Evolutionary conservation across 2,113 vertebrate species (phyloP), one percentile per base, ranked within the genome.

Genomic region (Cepphus grylle): DNA sequence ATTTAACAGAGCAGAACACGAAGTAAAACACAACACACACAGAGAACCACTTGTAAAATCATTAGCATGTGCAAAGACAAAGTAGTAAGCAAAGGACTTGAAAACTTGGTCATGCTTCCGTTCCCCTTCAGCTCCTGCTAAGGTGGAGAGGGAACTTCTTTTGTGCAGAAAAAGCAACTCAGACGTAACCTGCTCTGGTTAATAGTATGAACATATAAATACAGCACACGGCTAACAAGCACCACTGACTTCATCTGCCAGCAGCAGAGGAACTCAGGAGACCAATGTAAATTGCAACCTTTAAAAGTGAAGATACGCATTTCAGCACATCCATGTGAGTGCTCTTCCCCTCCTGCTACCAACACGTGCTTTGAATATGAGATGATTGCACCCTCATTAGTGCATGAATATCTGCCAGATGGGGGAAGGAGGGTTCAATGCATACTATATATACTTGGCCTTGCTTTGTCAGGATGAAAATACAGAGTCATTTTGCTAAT

Each of bases 171-270:
- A 77, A 86, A 69, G 22, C 40, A 91, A 10, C 40, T 81, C 21
- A 4, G 61, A 22, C 0, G 0, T 61, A 61, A 72, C 47, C 69
- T 29, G 43, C 56, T 86, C 61, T 43, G 26, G 47, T 38, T 34
- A 92, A 55, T 0, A 4, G 26, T 32, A 74, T 0, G 0, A 74
- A 61, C 38, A 72, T 47, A 53, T 9, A 79, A 81, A 63, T 36
- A 47, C 0, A 0, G 80, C 52, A 91, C 34, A 0, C 34, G 65
- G 82, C 36, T 80, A 77, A 34, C 59, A 88, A 80, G 86, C 79
- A 74, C 25, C 30, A 55, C 88, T 83, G 77, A 62, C 47, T 94
- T 83, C 86, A 93, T 84, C 88, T 96, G 91, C 77, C 86, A 95
- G 91, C 72, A 91, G 83, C 86, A 84, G 61, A 52, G 2, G 5